Evolutionary conservation across 2,113 vertebrate species (phyloP).

Genomic region (Dipodomys spectabilis): DNA sequence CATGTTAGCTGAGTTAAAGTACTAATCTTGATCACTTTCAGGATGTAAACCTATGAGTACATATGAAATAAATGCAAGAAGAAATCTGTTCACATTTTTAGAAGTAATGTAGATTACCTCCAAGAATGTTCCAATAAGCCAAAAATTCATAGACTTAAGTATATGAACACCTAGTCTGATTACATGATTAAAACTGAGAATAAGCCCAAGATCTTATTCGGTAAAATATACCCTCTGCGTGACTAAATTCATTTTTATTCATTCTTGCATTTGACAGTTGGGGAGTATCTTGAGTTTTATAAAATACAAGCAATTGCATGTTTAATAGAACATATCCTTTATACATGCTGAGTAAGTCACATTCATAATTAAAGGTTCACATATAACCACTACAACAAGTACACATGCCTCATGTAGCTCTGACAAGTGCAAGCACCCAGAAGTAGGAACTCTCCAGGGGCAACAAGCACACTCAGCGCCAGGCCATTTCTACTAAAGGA

Average conservation of each 20-base stretch:
- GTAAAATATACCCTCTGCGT: constrained; percentile 8
- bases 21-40: not conserved
- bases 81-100: constrained; percentile 29
- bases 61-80: not conserved
- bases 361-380: constrained; percentile 52
- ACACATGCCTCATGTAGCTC: not conserved
- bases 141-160: not conserved
- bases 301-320: not conserved
- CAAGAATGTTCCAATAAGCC: constrained; percentile 4
- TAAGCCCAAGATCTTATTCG: not conserved
- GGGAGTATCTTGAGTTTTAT: not conserved
- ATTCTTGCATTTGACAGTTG: constrained; percentile 14
- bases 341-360: constrained; percentile 24
- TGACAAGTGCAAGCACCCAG: not conserved
- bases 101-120: not conserved
- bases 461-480: not conserved
- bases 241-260: constrained; percentile 4
- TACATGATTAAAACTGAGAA: constrained; percentile 41
- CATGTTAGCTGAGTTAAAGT: not conserved
- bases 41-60: constrained; percentile 5
- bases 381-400: not conserved
- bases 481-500: constrained; percentile 9
- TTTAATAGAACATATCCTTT: not conserved
- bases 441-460: not conserved
- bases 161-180: not conserved